Percentiles rank a stretch among this genome's conserved stretches.
phyloP scores from a whole-genome alignment of 1,140 invertebrate genomes.

The Pseudomyrmex gracilis region DNA sequence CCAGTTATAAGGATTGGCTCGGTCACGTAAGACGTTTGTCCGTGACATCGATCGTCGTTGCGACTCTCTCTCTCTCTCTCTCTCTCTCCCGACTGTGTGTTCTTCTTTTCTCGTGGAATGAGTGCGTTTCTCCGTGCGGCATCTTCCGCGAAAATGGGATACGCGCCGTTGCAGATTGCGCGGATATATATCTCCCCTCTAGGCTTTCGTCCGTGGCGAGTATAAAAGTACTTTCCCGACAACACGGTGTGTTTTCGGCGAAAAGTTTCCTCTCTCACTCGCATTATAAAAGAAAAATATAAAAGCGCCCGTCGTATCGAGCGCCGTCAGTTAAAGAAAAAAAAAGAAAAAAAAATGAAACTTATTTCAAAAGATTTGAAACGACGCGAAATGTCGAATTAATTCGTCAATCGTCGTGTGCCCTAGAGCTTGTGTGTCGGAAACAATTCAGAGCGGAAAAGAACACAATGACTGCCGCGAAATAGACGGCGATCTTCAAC shows the following conservation, averaged over 20 bases:
- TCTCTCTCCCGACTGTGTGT: neutral
- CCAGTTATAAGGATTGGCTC: slow-evolving; percentile 50
- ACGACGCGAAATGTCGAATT: slow-evolving; percentile 15
- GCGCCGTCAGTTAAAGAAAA: too few relatives aligned
- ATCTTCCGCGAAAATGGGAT: neutral
- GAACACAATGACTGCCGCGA: slow-evolving; percentile 31
- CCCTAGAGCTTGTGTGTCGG: slow-evolving; percentile 10
- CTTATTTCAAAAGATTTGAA: neutral
- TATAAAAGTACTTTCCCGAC: neutral
- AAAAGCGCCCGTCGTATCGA: too few relatives aligned
- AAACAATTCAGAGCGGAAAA: slow-evolving; percentile 29
- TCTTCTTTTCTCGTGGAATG: slow-evolving; percentile 11
- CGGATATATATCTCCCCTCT: too few relatives aligned
- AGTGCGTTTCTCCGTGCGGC: neutral
- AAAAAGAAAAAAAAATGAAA: too few relatives aligned
- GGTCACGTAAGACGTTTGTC: slow-evolving; percentile 58
- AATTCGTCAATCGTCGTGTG: slow-evolving; percentile 34
- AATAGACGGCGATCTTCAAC: slow-evolving; percentile 58
- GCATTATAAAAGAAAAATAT: neutral
- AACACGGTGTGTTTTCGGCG: neutral
- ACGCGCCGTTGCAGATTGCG: neutral
- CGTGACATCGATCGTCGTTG: slow-evolving; percentile 49
- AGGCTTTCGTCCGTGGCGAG: neutral
- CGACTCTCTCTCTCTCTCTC: neutral
- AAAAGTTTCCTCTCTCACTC: neutral